Evolutionary conservation across 1,140 invertebrate species (phyloP).

Genomic region (Spodoptera litura): DNA sequence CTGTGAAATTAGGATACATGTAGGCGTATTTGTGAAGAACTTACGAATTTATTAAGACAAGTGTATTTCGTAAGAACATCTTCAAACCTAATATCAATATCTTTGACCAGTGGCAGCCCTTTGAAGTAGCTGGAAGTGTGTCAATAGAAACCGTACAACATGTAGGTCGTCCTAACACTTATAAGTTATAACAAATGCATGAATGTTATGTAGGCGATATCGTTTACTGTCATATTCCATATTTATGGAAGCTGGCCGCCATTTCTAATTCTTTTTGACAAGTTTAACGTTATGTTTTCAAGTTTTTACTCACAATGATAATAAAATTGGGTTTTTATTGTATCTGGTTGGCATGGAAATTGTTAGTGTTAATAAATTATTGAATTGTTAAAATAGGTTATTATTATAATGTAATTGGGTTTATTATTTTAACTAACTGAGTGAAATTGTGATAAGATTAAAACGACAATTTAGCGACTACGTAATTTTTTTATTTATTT

Average conservation of each 20-base stretch:
- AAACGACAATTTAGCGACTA: too few relatives aligned
- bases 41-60: neutral
- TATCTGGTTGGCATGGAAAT: neutral
- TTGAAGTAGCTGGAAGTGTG: constrained; percentile 1
- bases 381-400: too few relatives aligned
- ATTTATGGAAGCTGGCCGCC: constrained; percentile 1
- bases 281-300: constrained; percentile 3
- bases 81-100: constrained; percentile 26
- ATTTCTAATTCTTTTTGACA: neutral
- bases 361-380: too few relatives aligned
- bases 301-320: neutral
- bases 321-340: neutral
- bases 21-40: neutral
- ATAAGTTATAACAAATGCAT: neutral
- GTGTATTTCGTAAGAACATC: constrained; percentile 1
- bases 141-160: constrained; percentile 16
- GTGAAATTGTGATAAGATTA: too few relatives aligned
- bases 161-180: constrained; percentile 27
- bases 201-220: constrained; percentile 16
- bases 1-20: constrained; percentile 13
- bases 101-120: constrained; percentile 28
- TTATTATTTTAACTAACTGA: too few relatives aligned
- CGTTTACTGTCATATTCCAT: constrained; percentile 25
- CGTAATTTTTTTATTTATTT: too few relatives aligned
- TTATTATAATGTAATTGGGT: too few relatives aligned